Conservation (phyloP, 2,888 invertebrate genomes). For the Galerucella pusilla region DNA sequence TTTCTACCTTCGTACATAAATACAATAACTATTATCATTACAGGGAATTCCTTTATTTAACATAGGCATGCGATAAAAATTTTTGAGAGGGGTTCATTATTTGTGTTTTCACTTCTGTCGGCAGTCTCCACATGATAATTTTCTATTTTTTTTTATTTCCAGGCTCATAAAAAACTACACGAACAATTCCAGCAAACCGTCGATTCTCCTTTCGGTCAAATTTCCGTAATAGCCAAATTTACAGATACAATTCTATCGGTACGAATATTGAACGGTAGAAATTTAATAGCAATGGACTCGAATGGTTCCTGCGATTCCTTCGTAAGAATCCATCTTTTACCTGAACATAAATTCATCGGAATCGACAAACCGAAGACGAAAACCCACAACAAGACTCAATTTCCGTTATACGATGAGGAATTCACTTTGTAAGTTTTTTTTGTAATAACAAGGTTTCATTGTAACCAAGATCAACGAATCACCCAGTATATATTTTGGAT, state of each 20-base stretch:
- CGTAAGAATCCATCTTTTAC: slow-evolving; percentile 86
- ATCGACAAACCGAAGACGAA: slow-evolving; percentile 86
- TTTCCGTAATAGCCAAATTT: slow-evolving; percentile 83
- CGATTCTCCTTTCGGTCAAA: slow-evolving; percentile 76
- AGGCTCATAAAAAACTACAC: slow-evolving; percentile 69
- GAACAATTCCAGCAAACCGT: slow-evolving; percentile 74
- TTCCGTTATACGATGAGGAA: slow-evolving; percentile 94
- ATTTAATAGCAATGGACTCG: slow-evolving; percentile 86
- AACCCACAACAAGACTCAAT: slow-evolving; percentile 91
- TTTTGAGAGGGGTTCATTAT: too few species aligned
- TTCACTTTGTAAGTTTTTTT: slow-evolving; percentile 87
- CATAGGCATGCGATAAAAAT: too few species aligned
- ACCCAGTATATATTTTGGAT: too few species aligned
- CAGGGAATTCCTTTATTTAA: too few species aligned
- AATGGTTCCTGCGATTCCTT: slow-evolving; percentile 95
- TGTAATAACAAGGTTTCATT: too few species aligned
- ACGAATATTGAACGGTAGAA: slow-evolving; percentile 90
- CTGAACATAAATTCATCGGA: slow-evolving; percentile 83
- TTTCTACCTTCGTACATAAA: too few species aligned
- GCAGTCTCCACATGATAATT: background rate
- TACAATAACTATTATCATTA: too few species aligned
- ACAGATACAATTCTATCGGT: slow-evolving; percentile 78
- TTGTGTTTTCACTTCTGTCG: too few species aligned
- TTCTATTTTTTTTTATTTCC: background rate
- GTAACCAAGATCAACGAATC: too few species aligned